Conservation (phyloP, 2,113 vertebrate species). For the Carassius gibelio region DNA sequence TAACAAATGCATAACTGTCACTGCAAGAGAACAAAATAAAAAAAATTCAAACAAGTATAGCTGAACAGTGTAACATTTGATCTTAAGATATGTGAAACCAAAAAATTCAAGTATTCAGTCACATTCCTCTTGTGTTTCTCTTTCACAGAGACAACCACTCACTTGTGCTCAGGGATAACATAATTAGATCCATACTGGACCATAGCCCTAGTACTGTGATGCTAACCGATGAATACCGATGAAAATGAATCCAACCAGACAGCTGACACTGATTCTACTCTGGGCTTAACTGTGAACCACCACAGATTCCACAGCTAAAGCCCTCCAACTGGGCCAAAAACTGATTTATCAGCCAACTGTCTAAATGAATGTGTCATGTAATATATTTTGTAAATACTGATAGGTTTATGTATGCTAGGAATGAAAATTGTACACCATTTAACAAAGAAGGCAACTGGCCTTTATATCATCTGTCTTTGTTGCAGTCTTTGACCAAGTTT, state of each 20-base stretch:
- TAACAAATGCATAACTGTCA: not conserved
- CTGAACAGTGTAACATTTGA: not conserved
- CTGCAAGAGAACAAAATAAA: not conserved
- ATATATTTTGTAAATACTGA: conserved; percentile 3
- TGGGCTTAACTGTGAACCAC: not conserved
- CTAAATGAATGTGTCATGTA: not conserved
- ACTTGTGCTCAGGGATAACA: not conserved
- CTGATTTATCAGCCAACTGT: conserved; percentile 3
- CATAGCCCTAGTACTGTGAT: not conserved
- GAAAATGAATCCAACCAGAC: not conserved
- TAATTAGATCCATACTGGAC: conserved; percentile 5
- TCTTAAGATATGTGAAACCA: not conserved
- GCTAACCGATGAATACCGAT: not conserved
- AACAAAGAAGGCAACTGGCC: not conserved
- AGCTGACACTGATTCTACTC: conserved; percentile 1
- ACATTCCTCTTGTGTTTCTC: too few relatives aligned
- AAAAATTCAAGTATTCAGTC: not conserved
- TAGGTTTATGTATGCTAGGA: not conserved
- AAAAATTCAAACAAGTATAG: not conserved
- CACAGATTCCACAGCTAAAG: not conserved
- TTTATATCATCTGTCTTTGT: not conserved
- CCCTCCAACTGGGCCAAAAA: not conserved
- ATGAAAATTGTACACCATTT: not conserved
- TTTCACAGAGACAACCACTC: not conserved
- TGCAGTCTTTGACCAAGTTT: not conserved